Evolutionary conservation across 1,140 invertebrate species (phyloP), one percentile per base, ranked within the genome.

Genomic region (Cotesia chilonis): DNA sequence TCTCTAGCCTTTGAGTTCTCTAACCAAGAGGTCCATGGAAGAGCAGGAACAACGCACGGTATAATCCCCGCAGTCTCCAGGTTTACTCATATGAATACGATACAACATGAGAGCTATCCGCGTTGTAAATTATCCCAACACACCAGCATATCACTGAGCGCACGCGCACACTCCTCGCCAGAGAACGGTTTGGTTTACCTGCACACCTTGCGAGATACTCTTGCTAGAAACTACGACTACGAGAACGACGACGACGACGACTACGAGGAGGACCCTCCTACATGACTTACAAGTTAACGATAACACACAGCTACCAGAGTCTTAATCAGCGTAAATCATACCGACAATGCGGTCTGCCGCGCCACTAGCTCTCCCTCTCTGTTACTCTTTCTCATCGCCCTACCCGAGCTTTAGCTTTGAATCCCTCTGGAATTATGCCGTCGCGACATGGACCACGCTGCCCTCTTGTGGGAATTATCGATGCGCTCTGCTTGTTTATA

Each of bases 261-360:
- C 41, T 14, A 67, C 41, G 17, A 67, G 14, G 41, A 67, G 41
- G 65, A 66, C 63, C 70, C 72, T 73, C 75, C 67, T 63, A 74
- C 80, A 79, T 81, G 79, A 82, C 75, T 83, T 83, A 83, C 75
- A 79, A 81, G 77, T 82, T 75, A 79, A 76, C 80, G 84, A 84
- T 84, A 85, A 79, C 80, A 78, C 78, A 77, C 77, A 77, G 79
- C 79, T 83, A 82, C 81, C 80, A 80, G 78, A 84, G 81, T 85
- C 82, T 86, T 86, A 85, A 87, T 86, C 84, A 86, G 79, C 81
- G 80, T 87, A 85, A 85, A 86, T 85, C 83, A 86, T 85, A 84
- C 75, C 83, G 80, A 82, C 76, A 78, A 80, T 80, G 78, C 76
- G 73, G 63, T 52, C 73, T 80, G 79, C 78, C 76, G 78, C 75